Base-by-base conservation (phyloP, 2,113 vertebrate species). In the Thalassoma bifasciatum region DNA sequence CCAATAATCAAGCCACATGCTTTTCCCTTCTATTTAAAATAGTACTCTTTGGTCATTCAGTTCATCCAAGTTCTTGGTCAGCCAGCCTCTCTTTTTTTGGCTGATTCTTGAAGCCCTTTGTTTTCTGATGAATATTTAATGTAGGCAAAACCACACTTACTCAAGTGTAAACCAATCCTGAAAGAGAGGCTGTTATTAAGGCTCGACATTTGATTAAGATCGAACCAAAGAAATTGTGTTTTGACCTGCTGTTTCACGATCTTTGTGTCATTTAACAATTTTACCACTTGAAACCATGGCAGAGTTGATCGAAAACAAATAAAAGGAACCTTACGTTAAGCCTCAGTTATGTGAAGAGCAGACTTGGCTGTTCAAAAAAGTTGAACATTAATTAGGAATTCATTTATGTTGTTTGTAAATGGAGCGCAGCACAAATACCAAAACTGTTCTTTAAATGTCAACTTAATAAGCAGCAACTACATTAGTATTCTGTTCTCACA, bases 1-100 rank as follows among this genome's bases (percentile, higher is more conserved):
- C 53, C 26, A 42, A 59, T 82, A 72, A 75, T 82, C 77, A 72
- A 71, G 17, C 38, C 16, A 76, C 56, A 66, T 75, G 66, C 47
- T 66, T 60, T 63, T 56, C 50, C 26, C 50, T 67, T 10, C 54
- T 5, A 38, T 44, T 30, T 22, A 34, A 5, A 11, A 2, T 4
- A 44, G 8, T 24, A 49, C 47, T 36, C 14, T 34, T 47, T 44
- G 9, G 1, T 56, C 8, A 30, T 6, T 30, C 30, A 30, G 30
- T 6, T 6, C 3, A 30, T 4, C 30, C 30, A 30, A 30, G 30
- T 30, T 30, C 30, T 30, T 30, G 30, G 30, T 12, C 40, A 14
- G 40, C 40, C 30, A 42, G 5, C 11, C 40, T 14, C 12, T 4
- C 2, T 10, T 3, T 42, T 30, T 42, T 12, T 42, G 40, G 14